These are phyloP conservation scores for Lanius ludovicianus DNA, from an alignment of 2,113 vertebrate species.

Conservation along the genomic window DNA sequence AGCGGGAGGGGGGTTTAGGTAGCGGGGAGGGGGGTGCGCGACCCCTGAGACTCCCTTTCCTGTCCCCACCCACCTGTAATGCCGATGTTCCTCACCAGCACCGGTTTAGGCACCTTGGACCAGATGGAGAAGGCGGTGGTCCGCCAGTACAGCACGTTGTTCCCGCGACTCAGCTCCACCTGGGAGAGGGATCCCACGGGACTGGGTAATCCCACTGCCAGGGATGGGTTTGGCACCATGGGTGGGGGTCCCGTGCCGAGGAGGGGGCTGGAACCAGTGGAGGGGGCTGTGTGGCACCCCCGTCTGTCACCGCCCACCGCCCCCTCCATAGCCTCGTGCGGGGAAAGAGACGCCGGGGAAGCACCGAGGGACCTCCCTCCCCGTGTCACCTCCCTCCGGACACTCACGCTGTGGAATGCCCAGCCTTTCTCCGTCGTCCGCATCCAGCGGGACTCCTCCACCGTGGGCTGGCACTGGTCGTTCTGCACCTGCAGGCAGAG, in stretches of 20 bases:
- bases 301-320: neutral
- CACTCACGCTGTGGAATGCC: conserved; percentile 82
- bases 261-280: neutral
- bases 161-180: conserved; percentile 85
- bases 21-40: accelerated
- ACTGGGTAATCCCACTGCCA: neutral
- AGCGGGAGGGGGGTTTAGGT: neutral
- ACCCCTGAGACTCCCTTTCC: no score
- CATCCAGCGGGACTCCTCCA: conserved; percentile 86
- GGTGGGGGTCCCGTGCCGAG: neutral
- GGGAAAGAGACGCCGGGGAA: neutral
- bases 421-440: conserved; percentile 84
- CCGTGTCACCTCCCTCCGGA: neutral
- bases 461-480: conserved; percentile 91
- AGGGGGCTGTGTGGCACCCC: neutral
- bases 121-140: conserved; percentile 82
- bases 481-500: conserved; percentile 85
- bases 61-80: conserved; percentile 82
- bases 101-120: conserved; percentile 80
- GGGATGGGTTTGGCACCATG: neutral
- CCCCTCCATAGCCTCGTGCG: neutral
- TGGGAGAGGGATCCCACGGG: neutral
- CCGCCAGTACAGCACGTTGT: conserved; percentile 93
- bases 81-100: conserved; percentile 86
- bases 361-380: neutral